Percentiles rank a stretch among this genome's conserved stretches.
Conservation (phyloP, 2,888 invertebrate genomes). For the Chloroclystis v-ata region DNA sequence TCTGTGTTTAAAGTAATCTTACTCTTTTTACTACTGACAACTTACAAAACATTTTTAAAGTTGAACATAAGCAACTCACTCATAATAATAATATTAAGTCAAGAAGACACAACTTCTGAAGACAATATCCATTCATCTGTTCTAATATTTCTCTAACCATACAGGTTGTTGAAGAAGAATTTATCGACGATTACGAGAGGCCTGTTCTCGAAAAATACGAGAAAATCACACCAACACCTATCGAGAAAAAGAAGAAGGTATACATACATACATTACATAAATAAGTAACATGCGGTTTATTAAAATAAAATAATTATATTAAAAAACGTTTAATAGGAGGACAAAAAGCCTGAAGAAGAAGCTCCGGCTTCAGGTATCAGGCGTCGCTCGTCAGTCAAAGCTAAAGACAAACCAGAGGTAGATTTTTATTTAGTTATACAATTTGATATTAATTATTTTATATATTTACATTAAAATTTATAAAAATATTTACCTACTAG, state of each 20-base stretch:
- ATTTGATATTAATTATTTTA: not conserved
- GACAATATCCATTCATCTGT: slow-evolving; percentile 17
- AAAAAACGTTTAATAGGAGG: slow-evolving; percentile 42
- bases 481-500: slow-evolving; percentile 37
- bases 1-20: too few relatives aligned
- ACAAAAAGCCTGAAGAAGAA: slow-evolving; percentile 52
- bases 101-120: slow-evolving; percentile 24
- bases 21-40: too few relatives aligned
- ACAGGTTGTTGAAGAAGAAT: slow-evolving; percentile 69
- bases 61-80: not conserved
- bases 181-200: slow-evolving; percentile 85
- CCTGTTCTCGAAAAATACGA: slow-evolving; percentile 85
- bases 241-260: slow-evolving; percentile 75
- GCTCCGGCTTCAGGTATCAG: slow-evolving; percentile 56
- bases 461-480: not conserved
- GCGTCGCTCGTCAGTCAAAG: slow-evolving; percentile 62
- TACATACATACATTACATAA: slow-evolving; percentile 27
- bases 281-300: not conserved
- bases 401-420: slow-evolving; percentile 69
- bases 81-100: slow-evolving; percentile 1
- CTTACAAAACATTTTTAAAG: not conserved
- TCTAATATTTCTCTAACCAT: slow-evolving; percentile 36
- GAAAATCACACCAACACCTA: slow-evolving; percentile 73
- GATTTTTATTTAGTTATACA: not conserved
- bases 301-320: not conserved